Evolutionary conservation across 2,888 invertebrate genomes (phyloP), one percentile per base, ranked within the genome.

Genomic region (Eucera pruinosa): DNA sequence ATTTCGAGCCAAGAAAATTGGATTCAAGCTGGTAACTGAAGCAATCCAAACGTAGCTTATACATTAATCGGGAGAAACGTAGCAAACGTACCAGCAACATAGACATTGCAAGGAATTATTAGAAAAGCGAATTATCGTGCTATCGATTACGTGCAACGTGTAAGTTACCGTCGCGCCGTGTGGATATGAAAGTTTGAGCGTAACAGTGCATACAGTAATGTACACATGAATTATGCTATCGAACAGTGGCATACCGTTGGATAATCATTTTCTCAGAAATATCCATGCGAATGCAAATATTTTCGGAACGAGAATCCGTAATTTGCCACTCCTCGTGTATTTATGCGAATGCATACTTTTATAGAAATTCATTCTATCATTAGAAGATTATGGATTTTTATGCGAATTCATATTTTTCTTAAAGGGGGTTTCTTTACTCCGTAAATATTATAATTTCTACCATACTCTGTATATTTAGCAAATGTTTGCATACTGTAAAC

Each of bases 131-230:
- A 18, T 60, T 27, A 18, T 54, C 23, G 13, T 13, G 39, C 6
- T 45, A 11, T 55, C 23, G 54, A 54, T 39, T n/a, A 27, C 36
- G 30, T 43, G 18, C n/a, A 23, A 7, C n/a, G 39, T 27, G 47
- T 50, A 39, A 30, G 9, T 33, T 47, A 20, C 25, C n/a, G n/a
- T n/a, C n/a, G n/a, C 13, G 15, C 41, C 4, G 6, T 1, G 18
- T 23, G 36, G n/a, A 69, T 45, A 62, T 55, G 54, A 69, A 62
- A 62, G 27, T 62, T 55, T 39, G 20, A 30, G 39, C 36, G 47
- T 27, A 47, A 47, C 36, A 23, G 39, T 25, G 13, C 30, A 5
- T 13, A n/a, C 20, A n/a, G n/a, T n/a, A n/a, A n/a, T 39, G 13
- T 11, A 11, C 18, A 39, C 30, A 13, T 15, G 30, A 50, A n/a